Percentiles rank a stretch among this genome's conserved stretches.
phyloP scores from a whole-genome alignment of 2,113 vertebrate species.

The Lycaon pictus region DNA sequence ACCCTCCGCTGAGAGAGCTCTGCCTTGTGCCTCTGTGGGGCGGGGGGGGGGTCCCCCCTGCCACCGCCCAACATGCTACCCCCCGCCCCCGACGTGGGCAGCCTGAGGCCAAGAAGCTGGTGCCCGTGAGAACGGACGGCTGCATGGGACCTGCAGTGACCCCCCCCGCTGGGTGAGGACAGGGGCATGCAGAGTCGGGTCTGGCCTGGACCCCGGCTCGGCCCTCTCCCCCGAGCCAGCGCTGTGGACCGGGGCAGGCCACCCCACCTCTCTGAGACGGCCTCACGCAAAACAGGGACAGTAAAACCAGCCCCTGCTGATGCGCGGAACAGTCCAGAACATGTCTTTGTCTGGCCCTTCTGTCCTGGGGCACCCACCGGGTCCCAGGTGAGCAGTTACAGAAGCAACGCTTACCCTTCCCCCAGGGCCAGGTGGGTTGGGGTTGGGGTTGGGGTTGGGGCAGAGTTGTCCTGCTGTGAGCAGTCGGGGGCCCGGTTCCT shows the following conservation, averaged over 20 bases:
- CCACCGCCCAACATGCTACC: rapidly evolving
- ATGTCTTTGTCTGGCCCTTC: not conserved
- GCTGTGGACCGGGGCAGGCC: rapidly evolving
- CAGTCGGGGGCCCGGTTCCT: rapidly evolving
- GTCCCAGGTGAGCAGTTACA: not conserved
- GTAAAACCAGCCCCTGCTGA: not conserved
- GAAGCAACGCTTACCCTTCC: not conserved
- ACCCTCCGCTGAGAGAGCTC: not conserved
- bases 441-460: rapidly evolving
- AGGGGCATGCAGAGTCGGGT: not conserved
- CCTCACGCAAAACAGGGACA: too few species aligned
- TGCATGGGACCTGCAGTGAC: not conserved
- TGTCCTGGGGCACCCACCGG: not conserved
- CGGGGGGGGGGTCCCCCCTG: too few species aligned
- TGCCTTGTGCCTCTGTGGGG: rapidly evolving
- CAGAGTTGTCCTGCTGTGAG: not conserved
- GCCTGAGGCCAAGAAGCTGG: not conserved
- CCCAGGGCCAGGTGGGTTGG: not conserved
- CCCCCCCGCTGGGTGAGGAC: not conserved
- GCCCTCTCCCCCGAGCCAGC: not conserved
- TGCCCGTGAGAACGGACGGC: too few species aligned
- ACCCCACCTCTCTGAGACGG: not conserved
- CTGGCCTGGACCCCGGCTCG: not conserved
- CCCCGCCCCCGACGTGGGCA: not conserved
- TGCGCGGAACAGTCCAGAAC: rapidly evolving